phyloP scores from a whole-genome alignment of 2,113 vertebrate species.

The Tachysurus fulvidraco region DNA sequence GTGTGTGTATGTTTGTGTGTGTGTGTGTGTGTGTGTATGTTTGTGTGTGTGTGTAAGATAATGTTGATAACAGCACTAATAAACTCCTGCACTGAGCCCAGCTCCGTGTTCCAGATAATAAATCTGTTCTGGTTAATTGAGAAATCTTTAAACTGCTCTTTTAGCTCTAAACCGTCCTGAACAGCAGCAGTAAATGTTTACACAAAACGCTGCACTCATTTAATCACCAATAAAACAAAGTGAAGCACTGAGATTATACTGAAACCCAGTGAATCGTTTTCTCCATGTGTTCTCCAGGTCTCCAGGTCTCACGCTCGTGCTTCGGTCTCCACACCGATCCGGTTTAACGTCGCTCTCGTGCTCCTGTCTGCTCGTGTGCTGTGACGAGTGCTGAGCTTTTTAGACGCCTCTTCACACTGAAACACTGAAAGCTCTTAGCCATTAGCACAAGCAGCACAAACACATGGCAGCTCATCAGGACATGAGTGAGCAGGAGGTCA shows the following conservation, averaged over 20 bases:
- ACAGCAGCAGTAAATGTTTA: background rate
- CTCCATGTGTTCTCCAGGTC: background rate
- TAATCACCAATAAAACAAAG: background rate
- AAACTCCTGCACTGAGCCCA: background rate
- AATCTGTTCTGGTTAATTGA: slow-evolving; percentile 8
- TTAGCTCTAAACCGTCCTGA: background rate
- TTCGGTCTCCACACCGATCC: slow-evolving; percentile 8
- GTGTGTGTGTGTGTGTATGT: slow-evolving; percentile 1
- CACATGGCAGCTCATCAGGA: slow-evolving; percentile 40
- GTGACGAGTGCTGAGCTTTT: slow-evolving; percentile 30
- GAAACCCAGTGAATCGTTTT: background rate
- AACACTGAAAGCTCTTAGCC: slow-evolving; percentile 45
- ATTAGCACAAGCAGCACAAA: slow-evolving; percentile 54
- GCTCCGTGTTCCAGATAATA: slow-evolving; percentile 16
- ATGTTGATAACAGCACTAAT: slow-evolving; percentile 15
- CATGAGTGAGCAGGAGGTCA: slow-evolving; percentile 24
- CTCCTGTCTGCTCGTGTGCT: background rate
- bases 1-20: background rate
- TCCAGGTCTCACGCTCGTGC: background rate
- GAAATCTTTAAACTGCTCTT: slow-evolving; percentile 21
- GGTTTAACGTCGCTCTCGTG: background rate
- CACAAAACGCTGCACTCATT: background rate
- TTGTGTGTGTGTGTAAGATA: background rate
- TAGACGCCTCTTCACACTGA: slow-evolving; percentile 40
- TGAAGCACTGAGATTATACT: background rate